Evolutionary conservation across 1,140 invertebrate species (phyloP), one percentile per base, ranked within the genome.

Genomic region (Danaus melanippus): DNA sequence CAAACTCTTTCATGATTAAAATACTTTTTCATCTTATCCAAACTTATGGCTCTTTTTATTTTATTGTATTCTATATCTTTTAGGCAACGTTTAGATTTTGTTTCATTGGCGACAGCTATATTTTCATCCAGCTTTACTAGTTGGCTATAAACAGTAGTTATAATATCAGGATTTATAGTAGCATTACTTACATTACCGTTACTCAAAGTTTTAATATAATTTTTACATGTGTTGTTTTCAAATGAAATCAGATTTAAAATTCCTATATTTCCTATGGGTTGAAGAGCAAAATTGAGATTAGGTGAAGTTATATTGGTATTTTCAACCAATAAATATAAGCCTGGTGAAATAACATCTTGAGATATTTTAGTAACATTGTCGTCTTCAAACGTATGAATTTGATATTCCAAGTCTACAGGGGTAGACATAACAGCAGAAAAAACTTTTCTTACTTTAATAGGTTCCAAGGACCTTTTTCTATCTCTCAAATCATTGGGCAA

Each of bases 391-490:
- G 74, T 64, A 46, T 67, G 60, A 17, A 79, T 62, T 59, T 74
- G 67, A 53, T 76, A 79, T 53, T 71, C 70, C 39, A 79, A 54
- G 53, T 79, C 73, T 1, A 79, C 74, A 12, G 77, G 77, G 4
- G 64, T 59, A 8, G 64, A 68, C 62, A 79, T 61, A 60, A 64
- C 66, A 8, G 76, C 76, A n/a, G 69, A 66, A 42, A 79, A 77
- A 5, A 79, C 62, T 60, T 68, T 70, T 48, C 66, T 66, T 1
- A 79, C 45, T 48, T 50, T 66, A 6, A 60, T 9, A 11, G 65
- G 56, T 41, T 65, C 53, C 41, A 69, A 44, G 10, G 69, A 69
- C 40, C 70, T 57, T 56, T 67, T 79, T 11, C 53, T 65, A 15
- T 63, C 60, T 42, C 42, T 50, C 8, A 57, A 10, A 11, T 59